These are phyloP conservation scores for Saxidomus purpurata DNA, from an alignment of 1,140 invertebrate genomes.

Conservation along the genomic window DNA sequence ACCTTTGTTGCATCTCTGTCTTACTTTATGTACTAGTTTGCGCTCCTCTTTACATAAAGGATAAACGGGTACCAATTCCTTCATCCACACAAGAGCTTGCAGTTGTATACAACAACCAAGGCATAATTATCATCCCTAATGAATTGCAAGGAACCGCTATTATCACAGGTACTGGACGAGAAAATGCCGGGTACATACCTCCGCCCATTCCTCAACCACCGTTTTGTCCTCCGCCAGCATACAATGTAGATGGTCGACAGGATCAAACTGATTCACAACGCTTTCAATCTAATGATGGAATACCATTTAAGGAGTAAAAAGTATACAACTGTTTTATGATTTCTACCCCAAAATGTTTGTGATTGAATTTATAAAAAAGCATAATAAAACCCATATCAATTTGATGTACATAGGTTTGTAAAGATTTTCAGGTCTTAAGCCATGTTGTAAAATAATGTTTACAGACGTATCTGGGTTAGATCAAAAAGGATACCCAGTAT, in stretches of 20 bases:
- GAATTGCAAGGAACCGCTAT: neutral
- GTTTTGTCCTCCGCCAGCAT: neutral
- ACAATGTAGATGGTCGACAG: neutral
- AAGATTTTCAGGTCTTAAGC: too few species aligned
- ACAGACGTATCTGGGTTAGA: too few species aligned
- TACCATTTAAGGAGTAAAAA: neutral
- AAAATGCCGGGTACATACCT: neutral
- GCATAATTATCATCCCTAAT: neutral
- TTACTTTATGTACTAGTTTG: neutral
- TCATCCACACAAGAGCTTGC: neutral
- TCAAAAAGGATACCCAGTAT: too few species aligned
- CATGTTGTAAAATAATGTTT: too few species aligned
- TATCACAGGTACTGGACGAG: neutral
- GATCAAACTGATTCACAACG: neutral
- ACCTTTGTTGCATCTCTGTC: neutral
- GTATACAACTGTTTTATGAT: too few species aligned
- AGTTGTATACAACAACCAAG: conserved; percentile 3
- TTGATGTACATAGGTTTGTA: too few species aligned
- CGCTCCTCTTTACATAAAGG: neutral
- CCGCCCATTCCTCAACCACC: neutral
- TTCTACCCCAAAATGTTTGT: too few species aligned
- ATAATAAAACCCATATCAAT: too few species aligned
- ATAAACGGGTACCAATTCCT: neutral
- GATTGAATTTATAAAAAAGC: too few species aligned
- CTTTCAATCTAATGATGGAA: neutral